Percentiles rank a stretch among this genome's conserved stretches.
Evolutionary conservation across 2,113 vertebrate genomes (phyloP).

Genomic region (Talpa occidentalis): DNA sequence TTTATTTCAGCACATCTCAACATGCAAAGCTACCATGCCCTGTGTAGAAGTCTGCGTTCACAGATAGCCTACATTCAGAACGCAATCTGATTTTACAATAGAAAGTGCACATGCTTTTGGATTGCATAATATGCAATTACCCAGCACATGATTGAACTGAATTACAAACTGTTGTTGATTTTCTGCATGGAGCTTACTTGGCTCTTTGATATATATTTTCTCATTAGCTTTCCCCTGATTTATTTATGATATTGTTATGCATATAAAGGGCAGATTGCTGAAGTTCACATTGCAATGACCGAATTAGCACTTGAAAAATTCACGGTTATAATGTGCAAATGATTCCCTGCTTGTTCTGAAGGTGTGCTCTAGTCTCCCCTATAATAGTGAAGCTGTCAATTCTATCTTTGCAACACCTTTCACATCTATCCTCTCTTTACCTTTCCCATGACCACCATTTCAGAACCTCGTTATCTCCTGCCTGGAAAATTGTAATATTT

Average conservation of each 20-base stretch:
- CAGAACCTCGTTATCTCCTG: not conserved
- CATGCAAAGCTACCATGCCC: not conserved
- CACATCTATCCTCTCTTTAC: not conserved
- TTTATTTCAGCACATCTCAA: constrained; percentile 63
- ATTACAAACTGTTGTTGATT: constrained; percentile 82
- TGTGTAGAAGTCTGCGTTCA: constrained; percentile 49
- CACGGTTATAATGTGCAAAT: constrained; percentile 75
- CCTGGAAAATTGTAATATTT: constrained; percentile 16
- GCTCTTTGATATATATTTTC: constrained; percentile 84
- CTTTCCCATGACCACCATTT: constrained; percentile 32
- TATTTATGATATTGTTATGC: constrained; percentile 85
- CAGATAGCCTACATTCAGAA: constrained; percentile 48
- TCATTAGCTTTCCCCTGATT: constrained; percentile 84
- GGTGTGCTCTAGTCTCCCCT: constrained; percentile 48
- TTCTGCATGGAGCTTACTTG: constrained; percentile 79
- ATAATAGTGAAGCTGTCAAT: not conserved
- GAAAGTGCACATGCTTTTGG: constrained; percentile 69
- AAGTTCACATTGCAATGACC: constrained; percentile 85
- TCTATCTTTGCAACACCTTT: not conserved
- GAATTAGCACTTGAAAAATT: constrained; percentile 79
- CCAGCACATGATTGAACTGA: constrained; percentile 78
- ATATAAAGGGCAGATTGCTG: constrained; percentile 80
- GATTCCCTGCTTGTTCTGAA: constrained; percentile 66
- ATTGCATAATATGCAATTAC: constrained; percentile 72
- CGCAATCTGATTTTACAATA: constrained; percentile 71